Conservation (phyloP, 2,113 vertebrate species). For the Isurus oxyrinchus region DNA sequence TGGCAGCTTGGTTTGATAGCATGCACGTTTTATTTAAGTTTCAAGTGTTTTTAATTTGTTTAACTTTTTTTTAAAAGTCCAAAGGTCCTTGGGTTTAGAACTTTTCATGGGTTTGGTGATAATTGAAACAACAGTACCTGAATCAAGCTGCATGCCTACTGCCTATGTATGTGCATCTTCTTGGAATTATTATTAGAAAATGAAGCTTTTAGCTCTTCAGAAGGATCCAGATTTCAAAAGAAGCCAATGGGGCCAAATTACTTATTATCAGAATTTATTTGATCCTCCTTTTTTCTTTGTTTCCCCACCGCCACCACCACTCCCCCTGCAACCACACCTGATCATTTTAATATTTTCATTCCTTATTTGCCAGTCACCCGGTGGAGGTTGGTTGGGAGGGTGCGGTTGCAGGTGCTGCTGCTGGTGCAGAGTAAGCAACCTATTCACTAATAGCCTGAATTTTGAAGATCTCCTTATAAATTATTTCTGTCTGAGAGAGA, state of each 20-base stretch:
- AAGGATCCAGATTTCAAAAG: neutral
- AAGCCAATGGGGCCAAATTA: neutral
- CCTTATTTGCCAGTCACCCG: neutral
- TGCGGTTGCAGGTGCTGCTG: no score
- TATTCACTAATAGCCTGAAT: neutral
- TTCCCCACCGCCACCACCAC: no score
- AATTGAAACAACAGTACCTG: neutral
- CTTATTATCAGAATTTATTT: neutral
- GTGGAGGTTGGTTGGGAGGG: neutral
- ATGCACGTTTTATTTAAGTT: neutral
- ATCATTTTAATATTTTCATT: neutral
- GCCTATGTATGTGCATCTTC: neutral
- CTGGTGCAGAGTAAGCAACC: neutral
- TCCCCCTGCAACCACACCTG: neutral
- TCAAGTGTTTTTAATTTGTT: neutral
- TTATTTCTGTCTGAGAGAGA: neutral
- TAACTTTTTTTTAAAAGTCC: neutral
- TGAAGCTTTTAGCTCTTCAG: neutral
- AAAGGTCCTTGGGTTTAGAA: neutral
- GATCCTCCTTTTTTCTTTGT: neutral
- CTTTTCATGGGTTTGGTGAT: neutral
- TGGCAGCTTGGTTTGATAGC: neutral
- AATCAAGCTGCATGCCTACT: neutral
- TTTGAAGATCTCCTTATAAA: neutral
- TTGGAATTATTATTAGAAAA: neutral